Conservation (phyloP, 2,888 invertebrate species). For the Pharmacophagus antenor region DNA sequence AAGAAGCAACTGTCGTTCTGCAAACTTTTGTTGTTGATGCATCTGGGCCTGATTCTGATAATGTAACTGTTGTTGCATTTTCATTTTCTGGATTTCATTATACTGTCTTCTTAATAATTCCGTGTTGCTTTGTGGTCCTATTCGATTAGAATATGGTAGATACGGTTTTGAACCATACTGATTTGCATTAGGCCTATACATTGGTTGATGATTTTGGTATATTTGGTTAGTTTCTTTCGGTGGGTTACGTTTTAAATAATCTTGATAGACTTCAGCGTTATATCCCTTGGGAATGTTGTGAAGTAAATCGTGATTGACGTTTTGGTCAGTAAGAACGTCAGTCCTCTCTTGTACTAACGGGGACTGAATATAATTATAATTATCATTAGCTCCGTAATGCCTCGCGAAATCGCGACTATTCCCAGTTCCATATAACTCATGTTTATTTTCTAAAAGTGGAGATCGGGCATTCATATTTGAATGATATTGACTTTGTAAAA, state of each 20-base stretch:
- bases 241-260: conserved; percentile 79
- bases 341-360: conserved; percentile 70
- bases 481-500: conserved; percentile 72
- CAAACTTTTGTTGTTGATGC: conserved; percentile 84
- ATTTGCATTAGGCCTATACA: conserved; percentile 70
- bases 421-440: conserved; percentile 79
- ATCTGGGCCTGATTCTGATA: conserved; percentile 83
- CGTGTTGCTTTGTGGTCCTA: conserved; percentile 80
- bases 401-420: conserved; percentile 77
- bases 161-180: conserved; percentile 75
- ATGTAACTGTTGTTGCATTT: conserved; percentile 82
- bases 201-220: conserved; percentile 79
- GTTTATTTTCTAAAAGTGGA: conserved; percentile 78
- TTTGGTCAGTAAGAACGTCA: conserved; percentile 68
- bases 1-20: conserved; percentile 81
- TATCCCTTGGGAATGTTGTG: conserved; percentile 77
- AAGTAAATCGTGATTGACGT: conserved; percentile 70
- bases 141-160: conserved; percentile 74
- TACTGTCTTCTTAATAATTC: conserved; percentile 82
- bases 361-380: conserved; percentile 77
- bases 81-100: conserved; percentile 84
- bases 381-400: conserved; percentile 80
- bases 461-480: conserved; percentile 74
- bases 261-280: conserved; percentile 81
- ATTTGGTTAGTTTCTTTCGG: conserved; percentile 80